Percentiles rank a stretch among this genome's conserved stretches.
phyloP scores from a whole-genome alignment of 2,888 invertebrate species.

The Macrosiphum euphorbiae region DNA sequence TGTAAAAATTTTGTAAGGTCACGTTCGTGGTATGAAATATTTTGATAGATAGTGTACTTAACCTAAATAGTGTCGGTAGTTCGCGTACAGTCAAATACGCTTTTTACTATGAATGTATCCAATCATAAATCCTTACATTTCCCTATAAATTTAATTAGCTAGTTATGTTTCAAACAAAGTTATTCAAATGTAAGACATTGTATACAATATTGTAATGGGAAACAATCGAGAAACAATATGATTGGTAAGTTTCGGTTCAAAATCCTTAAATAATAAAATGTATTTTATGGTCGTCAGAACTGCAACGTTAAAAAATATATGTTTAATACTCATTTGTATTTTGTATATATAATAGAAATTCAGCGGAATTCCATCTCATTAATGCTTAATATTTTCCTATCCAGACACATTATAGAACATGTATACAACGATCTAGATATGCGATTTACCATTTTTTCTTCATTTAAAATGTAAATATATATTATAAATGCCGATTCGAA shows the following conservation, averaged over 20 bases:
- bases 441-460: background rate
- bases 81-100: background rate
- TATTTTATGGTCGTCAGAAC: background rate
- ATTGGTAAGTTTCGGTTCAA: slow-evolving; percentile 5
- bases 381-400: background rate
- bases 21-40: slow-evolving; percentile 13
- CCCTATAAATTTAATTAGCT: background rate
- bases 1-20: slow-evolving; percentile 31
- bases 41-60: slow-evolving; percentile 38
- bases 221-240: slow-evolving; percentile 10
- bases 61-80: background rate
- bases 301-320: background rate
- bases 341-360: background rate
- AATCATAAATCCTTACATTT: background rate
- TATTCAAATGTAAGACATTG: background rate
- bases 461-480: background rate
- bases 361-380: background rate
- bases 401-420: background rate
- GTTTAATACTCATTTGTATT: background rate
- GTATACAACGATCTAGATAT: background rate
- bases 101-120: background rate
- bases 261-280: background rate
- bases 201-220: background rate
- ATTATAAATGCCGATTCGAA: background rate
- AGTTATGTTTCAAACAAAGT: background rate